A percentile compares a stretch with the other conserved stretches of the same genome.
phyloP scores from a whole-genome alignment of 2,113 vertebrate species.

The Lagopus leucura region DNA sequence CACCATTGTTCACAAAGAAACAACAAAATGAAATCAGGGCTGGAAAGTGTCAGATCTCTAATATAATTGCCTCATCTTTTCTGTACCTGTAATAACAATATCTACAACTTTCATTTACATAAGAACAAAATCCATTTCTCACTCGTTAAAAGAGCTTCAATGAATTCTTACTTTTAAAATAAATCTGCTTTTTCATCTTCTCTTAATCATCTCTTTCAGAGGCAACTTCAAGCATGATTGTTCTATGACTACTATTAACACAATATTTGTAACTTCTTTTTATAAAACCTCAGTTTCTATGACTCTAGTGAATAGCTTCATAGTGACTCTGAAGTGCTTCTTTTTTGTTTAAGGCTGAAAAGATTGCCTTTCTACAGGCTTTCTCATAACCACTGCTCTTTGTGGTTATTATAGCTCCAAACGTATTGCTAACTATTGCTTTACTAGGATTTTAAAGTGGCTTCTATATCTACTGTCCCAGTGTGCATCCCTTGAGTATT shows the following conservation, averaged over 20 bases:
- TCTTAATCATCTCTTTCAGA: background rate
- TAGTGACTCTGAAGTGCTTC: background rate
- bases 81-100: background rate
- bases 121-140: background rate
- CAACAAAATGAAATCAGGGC: background rate
- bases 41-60: background rate
- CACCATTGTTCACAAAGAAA: background rate
- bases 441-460: background rate
- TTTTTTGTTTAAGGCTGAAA: constrained; percentile 10
- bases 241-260: background rate
- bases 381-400: background rate
- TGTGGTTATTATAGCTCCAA: background rate
- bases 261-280: background rate
- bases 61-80: background rate
- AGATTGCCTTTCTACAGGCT: background rate
- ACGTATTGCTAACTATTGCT: background rate
- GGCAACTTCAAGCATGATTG: background rate
- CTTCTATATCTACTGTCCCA: background rate
- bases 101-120: background rate
- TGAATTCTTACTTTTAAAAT: constrained; percentile 14
- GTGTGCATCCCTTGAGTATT: background rate
- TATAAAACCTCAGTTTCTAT: background rate
- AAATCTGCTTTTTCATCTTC: background rate
- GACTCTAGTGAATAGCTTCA: background rate
- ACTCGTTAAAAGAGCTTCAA: background rate